Evolutionary conservation across 2,888 invertebrate species (phyloP).

Genomic region (Polietes domitor): DNA sequence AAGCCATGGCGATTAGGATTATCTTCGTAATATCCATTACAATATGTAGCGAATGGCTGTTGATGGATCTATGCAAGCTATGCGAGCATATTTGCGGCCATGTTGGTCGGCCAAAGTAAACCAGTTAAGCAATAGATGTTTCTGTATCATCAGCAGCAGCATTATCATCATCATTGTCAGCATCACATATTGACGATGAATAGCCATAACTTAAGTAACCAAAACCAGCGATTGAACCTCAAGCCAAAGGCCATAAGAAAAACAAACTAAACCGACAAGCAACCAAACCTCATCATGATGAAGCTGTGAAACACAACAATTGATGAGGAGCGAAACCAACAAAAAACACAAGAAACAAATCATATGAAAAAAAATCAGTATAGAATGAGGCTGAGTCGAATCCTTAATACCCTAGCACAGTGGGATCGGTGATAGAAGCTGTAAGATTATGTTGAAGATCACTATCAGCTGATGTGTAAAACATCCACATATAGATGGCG

Average conservation of each 20-base stretch:
- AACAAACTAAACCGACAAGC: not conserved
- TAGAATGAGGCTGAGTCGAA: too few relatives aligned
- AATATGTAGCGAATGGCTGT: slow-evolving; percentile 5
- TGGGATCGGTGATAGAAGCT: too few relatives aligned
- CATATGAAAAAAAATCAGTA: not conserved
- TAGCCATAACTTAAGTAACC: slow-evolving; percentile 5
- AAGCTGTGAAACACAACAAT: not conserved
- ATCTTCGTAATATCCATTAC: slow-evolving; percentile 6
- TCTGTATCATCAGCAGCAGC: too few relatives aligned
- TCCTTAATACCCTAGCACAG: too few relatives aligned
- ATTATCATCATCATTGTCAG: not conserved
- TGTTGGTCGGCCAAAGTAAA: not conserved
- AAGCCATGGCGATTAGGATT: not conserved
- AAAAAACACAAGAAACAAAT: not conserved
- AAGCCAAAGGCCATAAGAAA: slow-evolving; percentile 20
- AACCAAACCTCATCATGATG: not conserved
- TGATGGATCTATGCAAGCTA: not conserved
- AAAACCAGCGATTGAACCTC: slow-evolving; percentile 33
- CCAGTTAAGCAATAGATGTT: slow-evolving; percentile 5
- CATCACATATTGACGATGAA: slow-evolving; percentile 38
- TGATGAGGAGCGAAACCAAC: not conserved
- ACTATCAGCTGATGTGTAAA: too few relatives aligned
- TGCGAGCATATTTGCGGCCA: not conserved
- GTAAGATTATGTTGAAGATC: too few relatives aligned
- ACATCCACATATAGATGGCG: too few relatives aligned